These are phyloP conservation scores for Rhadinocentrus ornatus DNA, from an alignment of 2,797 vertebrate genomes.

Conservation along the genomic window DNA sequence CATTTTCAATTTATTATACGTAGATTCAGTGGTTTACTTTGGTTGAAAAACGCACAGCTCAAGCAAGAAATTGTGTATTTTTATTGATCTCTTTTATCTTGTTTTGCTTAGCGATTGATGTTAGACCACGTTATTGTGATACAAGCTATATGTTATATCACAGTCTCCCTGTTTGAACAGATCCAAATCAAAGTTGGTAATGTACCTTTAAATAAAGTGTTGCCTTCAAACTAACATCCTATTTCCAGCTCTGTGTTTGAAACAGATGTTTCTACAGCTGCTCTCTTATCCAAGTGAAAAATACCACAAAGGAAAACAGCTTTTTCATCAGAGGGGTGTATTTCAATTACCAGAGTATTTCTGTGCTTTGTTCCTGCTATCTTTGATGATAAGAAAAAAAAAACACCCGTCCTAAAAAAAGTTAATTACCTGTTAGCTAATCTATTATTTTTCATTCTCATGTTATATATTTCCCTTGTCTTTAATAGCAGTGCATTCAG, in stretches of 20 bases:
- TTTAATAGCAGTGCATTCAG: constrained; percentile 59
- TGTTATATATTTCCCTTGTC: constrained; percentile 19
- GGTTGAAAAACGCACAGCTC: constrained; percentile 5
- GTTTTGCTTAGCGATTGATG: not conserved
- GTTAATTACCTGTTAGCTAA: constrained; percentile 42
- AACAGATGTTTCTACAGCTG: constrained; percentile 13
- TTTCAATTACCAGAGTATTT: constrained; percentile 4
- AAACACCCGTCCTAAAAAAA: constrained; percentile 36
- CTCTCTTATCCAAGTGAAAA: constrained; percentile 29
- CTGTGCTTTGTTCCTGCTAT: constrained; percentile 18
- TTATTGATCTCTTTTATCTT: not conserved
- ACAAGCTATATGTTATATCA: not conserved
- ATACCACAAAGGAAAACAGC: constrained; percentile 20
- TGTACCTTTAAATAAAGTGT: constrained; percentile 16
- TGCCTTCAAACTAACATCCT: constrained; percentile 25
- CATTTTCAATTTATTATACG: not conserved
- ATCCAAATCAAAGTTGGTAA: constrained; percentile 2
- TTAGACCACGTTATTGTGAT: constrained; percentile 2
- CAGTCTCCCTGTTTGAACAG: constrained; percentile 13
- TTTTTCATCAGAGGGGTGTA: constrained; percentile 30
- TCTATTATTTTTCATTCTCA: constrained; percentile 42
- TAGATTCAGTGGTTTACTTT: not conserved
- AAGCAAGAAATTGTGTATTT: not conserved
- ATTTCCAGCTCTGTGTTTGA: constrained; percentile 19
- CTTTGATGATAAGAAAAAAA: constrained; percentile 32